Percentiles rank a stretch among this genome's conserved stretches.
These are phyloP conservation scores for Condylura cristata DNA, from an alignment of 2,113 vertebrate species.

Conservation along the genomic window DNA sequence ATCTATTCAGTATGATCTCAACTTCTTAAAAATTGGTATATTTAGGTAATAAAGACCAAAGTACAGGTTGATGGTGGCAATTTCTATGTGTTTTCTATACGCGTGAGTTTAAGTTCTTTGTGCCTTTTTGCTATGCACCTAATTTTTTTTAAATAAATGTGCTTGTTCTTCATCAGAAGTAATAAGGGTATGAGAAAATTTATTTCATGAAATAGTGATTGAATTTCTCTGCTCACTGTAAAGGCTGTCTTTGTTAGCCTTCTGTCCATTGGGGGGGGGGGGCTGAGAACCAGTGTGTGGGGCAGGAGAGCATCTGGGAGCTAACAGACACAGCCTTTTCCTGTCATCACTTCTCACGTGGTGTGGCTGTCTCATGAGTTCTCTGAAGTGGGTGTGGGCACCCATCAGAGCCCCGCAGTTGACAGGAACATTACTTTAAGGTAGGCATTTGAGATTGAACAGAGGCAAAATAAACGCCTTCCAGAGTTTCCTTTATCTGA, in stretches of 20 bases:
- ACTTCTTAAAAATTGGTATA: background rate
- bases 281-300: background rate
- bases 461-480: background rate
- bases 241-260: background rate
- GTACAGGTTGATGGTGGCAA: background rate
- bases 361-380: background rate
- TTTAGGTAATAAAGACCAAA: background rate
- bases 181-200: background rate
- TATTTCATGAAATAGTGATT: background rate
- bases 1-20: background rate
- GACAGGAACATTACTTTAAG: background rate
- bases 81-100: background rate
- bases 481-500: background rate
- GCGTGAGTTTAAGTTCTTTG: background rate
- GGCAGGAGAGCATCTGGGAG: fast-evolving
- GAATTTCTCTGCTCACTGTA: background rate
- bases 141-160: background rate
- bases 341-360: background rate
- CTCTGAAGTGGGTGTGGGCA: background rate
- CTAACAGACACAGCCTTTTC: too few species aligned
- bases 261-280: fast-evolving
- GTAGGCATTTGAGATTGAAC: background rate
- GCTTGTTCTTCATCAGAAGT: background rate
- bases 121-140: background rate
- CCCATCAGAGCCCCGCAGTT: background rate